Percentiles rank a stretch among this genome's conserved stretches.
phyloP scores from a whole-genome alignment of 23 tunicate genomes.

The Oikopleura dioica region DNA sequence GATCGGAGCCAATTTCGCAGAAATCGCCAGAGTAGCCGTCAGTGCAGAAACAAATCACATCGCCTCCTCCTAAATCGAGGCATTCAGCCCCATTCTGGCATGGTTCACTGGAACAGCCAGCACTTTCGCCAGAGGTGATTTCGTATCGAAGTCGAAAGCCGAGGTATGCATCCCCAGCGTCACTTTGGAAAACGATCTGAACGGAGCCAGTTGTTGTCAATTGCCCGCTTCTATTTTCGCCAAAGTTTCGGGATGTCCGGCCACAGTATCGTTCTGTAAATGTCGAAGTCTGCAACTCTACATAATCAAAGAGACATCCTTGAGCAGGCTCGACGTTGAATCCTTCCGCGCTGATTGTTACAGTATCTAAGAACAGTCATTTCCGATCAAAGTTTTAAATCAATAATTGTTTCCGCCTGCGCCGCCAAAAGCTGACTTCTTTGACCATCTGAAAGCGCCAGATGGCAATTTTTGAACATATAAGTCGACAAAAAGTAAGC shows the following conservation, averaged over 20 bases:
- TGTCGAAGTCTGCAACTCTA: not conserved
- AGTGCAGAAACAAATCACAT: slow-evolving; percentile 40
- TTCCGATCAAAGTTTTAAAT: not conserved
- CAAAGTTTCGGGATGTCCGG: not conserved
- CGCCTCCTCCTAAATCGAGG: slow-evolving; percentile 32
- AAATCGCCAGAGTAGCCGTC: slow-evolving; percentile 57
- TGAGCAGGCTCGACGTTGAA: slow-evolving; percentile 30
- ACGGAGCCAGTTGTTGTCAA: not conserved
- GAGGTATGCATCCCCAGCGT: not conserved
- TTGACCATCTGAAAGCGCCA: not conserved
- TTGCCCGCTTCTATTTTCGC: not conserved
- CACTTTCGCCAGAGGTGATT: not conserved
- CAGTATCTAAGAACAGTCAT: slow-evolving; percentile 8
- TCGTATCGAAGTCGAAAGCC: not conserved
- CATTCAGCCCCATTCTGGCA: slow-evolving; percentile 64
- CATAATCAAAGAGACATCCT: slow-evolving; percentile 25
- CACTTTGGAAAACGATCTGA: not conserved
- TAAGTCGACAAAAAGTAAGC: not conserved
- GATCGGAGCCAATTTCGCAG: slow-evolving; percentile 32
- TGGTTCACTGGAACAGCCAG: slow-evolving; percentile 19
- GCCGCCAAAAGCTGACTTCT: too few species aligned
- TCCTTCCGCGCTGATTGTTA: slow-evolving; percentile 16
- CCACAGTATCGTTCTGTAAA: not conserved
- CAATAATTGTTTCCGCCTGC: not conserved
- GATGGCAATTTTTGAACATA: too few species aligned